phyloP scores from a whole-genome alignment of 2,888 invertebrate species.

The Eupelmus urozonus region DNA sequence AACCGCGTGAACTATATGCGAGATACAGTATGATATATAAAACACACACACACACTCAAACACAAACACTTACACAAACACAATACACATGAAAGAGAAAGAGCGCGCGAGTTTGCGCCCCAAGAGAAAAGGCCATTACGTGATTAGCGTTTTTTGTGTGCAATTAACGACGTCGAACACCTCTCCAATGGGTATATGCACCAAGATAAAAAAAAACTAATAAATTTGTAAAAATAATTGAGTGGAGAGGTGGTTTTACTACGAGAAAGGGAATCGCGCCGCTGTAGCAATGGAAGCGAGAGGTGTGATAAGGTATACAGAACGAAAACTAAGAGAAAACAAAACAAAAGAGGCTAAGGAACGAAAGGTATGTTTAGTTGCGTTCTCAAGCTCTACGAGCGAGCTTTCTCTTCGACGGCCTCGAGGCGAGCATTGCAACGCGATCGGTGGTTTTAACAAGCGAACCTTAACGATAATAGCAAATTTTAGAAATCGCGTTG shows the following conservation, averaged over 20 bases:
- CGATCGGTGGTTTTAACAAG: background rate
- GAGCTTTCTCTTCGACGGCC: conserved; percentile 6
- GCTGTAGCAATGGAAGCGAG: background rate
- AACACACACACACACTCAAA: conserved; percentile 13
- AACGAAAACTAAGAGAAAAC: no score
- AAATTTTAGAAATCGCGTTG: background rate
- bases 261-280: background rate
- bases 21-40: background rate
- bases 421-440: background rate
- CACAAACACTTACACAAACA: conserved; percentile 32
- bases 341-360: conserved; percentile 6
- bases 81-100: conserved; percentile 11
- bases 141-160: conserved; percentile 47
- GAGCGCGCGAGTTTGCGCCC: conserved; percentile 13
- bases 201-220: conserved; percentile 1
- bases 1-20: conserved; percentile 10
- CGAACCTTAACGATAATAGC: background rate
- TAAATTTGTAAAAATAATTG: background rate
- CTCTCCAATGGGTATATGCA: conserved; percentile 20
- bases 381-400: conserved; percentile 14
- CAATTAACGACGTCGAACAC: conserved; percentile 31
- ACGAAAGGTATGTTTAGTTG: background rate
- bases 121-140: conserved; percentile 30
- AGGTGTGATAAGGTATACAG: background rate
- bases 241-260: background rate